phyloP scores from a whole-genome alignment of 2,113 vertebrate species.

The Astur gentilis region DNA sequence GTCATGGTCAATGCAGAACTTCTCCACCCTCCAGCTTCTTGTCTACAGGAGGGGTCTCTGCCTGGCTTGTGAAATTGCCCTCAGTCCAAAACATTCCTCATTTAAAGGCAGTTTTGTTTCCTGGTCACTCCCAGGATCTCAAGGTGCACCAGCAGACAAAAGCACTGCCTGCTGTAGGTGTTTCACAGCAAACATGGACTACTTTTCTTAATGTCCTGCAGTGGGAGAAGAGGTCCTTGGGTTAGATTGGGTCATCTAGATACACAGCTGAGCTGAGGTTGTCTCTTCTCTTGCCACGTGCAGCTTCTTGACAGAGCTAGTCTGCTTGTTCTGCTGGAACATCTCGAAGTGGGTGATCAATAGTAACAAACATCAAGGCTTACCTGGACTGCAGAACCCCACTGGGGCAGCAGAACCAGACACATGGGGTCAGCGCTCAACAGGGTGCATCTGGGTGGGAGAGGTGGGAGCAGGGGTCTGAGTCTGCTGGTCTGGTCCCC shows the following conservation, averaged over 20 bases:
- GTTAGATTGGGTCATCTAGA: neutral
- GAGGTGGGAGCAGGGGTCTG: neutral
- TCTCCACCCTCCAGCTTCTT: neutral
- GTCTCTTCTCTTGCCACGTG: neutral
- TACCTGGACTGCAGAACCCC: neutral
- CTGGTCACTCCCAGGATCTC: neutral
- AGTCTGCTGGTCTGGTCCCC: neutral
- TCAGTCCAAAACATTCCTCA: neutral
- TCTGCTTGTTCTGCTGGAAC: neutral
- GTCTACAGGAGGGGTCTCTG: neutral
- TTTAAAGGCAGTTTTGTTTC: neutral
- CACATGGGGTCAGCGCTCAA: neutral
- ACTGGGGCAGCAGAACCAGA: neutral
- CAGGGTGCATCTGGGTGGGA: neutral
- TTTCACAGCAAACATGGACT: neutral
- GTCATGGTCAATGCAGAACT: neutral
- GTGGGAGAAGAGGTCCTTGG: neutral
- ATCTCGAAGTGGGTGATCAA: neutral
- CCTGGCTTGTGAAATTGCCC: neutral
- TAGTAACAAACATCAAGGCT: neutral
- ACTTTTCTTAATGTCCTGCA: fast-evolving
- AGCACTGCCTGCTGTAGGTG: fast-evolving
- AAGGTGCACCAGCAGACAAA: neutral
- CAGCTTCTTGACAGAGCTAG: neutral
- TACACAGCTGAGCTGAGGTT: neutral